Evolutionary conservation across 2,888 invertebrate species (phyloP).

Genomic region (Drosophila algonquin): DNA sequence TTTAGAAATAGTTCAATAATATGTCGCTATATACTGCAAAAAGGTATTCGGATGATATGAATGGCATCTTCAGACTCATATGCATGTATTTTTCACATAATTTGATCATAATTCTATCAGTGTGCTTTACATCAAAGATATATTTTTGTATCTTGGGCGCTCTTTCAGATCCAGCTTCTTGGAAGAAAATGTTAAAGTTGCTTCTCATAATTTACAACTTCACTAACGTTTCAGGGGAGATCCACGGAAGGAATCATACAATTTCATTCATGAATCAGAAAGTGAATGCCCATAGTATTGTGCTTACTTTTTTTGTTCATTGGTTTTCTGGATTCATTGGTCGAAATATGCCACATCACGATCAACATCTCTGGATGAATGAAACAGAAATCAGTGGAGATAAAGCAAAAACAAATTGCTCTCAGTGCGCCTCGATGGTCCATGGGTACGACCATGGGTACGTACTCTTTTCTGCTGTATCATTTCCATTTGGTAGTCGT

Average conservation of each 20-base stretch:
- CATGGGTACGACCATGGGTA: constrained; percentile 4
- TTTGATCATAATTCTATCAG: background rate
- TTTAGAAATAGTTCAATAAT: too few relatives aligned
- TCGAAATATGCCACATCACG: constrained; percentile 63
- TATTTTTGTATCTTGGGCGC: background rate
- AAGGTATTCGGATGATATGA: too few relatives aligned
- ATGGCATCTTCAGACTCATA: too few relatives aligned
- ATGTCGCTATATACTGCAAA: too few relatives aligned
- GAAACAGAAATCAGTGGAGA: constrained; percentile 45
- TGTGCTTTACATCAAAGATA: background rate
- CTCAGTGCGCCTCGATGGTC: constrained; percentile 41
- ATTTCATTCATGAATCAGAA: constrained; percentile 65
- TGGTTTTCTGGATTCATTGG: constrained; percentile 24
- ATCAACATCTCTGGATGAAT: constrained; percentile 59
- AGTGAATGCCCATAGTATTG: constrained; percentile 11
- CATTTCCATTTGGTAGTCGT: constrained; percentile 62
- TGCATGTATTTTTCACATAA: too few relatives aligned
- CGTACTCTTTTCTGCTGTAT: constrained; percentile 61
- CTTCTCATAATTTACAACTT: constrained; percentile 61
- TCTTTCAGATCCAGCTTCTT: constrained; percentile 3
- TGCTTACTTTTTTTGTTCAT: background rate
- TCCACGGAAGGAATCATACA: constrained; percentile 39
- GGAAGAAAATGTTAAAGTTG: constrained; percentile 23
- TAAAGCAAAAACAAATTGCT: constrained; percentile 60
- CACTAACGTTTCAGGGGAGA: constrained; percentile 52